phyloP scores from a whole-genome alignment of 2,113 vertebrate species.

The Trichechus manatus region DNA sequence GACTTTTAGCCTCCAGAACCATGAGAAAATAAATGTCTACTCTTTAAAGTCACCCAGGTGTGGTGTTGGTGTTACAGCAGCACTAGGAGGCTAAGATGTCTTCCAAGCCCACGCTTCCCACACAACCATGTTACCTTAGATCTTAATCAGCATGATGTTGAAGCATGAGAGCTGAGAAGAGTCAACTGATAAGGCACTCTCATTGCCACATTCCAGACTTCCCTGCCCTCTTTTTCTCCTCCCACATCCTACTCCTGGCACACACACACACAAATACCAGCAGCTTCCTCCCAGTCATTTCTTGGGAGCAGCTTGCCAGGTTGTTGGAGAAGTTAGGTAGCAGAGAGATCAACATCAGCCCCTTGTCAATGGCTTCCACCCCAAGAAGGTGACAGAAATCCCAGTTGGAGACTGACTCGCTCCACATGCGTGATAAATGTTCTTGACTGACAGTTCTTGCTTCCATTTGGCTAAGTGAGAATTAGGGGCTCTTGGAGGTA shows the following conservation, averaged over 20 bases:
- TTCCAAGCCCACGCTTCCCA: neutral
- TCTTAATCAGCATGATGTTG: neutral
- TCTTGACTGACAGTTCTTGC: neutral
- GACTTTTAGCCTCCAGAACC: neutral
- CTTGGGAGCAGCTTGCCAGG: neutral
- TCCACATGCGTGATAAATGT: rapidly evolving
- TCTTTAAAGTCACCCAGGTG: neutral
- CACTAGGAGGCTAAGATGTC: neutral
- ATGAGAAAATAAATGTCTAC: neutral
- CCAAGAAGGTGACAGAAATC: neutral
- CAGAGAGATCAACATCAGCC: neutral
- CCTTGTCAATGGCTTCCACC: neutral
- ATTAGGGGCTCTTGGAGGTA: neutral
- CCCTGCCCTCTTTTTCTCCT: neutral
- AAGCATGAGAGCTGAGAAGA: neutral
- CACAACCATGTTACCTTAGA: rapidly evolving
- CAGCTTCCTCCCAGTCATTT: neutral
- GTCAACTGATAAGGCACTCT: no score
- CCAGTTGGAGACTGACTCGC: neutral
- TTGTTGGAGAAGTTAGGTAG: neutral
- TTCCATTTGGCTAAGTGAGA: neutral
- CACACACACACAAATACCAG: neutral
- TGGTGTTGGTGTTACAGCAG: neutral
- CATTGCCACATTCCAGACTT: neutral
- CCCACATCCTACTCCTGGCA: rapidly evolving